phyloP scores from a whole-genome alignment of 2,888 invertebrate species.

The Megaustenia siamemsis region DNA sequence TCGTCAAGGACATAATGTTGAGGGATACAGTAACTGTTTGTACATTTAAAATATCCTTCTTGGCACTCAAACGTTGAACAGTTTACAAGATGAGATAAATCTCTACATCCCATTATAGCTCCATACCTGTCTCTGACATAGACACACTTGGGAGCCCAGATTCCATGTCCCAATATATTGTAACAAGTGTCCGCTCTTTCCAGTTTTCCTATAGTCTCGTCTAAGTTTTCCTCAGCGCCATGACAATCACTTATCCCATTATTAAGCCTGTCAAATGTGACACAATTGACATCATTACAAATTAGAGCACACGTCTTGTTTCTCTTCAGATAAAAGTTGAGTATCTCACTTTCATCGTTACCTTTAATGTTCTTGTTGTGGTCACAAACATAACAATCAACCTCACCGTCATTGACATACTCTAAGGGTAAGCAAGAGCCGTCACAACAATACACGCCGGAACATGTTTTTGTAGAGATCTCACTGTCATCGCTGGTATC shows the following conservation, averaged over 20 bases:
- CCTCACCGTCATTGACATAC: conserved; percentile 14
- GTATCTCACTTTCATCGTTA: neutral
- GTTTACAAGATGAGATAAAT: conserved; percentile 16
- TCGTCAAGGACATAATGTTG: neutral
- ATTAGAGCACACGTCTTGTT: conserved; percentile 3
- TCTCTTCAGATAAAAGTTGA: neutral
- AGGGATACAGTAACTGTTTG: conserved; percentile 25
- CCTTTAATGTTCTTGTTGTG: neutral
- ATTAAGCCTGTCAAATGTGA: neutral
- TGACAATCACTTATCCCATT: conserved; percentile 23
- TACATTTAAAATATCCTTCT: conserved; percentile 13
- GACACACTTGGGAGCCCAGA: conserved; percentile 30
- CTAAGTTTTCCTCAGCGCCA: conserved; percentile 23
- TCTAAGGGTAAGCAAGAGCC: conserved; percentile 10
- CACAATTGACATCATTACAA: conserved; percentile 21
- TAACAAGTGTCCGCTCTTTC: neutral
- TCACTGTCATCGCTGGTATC: too few relatives aligned
- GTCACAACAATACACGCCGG: too few relatives aligned
- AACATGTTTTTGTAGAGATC: too few relatives aligned
- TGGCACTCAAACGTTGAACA: conserved; percentile 24
- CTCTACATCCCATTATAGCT: neutral
- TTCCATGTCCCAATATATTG: neutral
- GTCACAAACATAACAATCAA: too few relatives aligned
- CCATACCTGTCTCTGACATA: conserved; percentile 21
- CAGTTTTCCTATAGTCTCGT: conserved; percentile 12